Conservation (phyloP, 2,113 vertebrate genomes). For the Pelodiscus sinensis region DNA sequence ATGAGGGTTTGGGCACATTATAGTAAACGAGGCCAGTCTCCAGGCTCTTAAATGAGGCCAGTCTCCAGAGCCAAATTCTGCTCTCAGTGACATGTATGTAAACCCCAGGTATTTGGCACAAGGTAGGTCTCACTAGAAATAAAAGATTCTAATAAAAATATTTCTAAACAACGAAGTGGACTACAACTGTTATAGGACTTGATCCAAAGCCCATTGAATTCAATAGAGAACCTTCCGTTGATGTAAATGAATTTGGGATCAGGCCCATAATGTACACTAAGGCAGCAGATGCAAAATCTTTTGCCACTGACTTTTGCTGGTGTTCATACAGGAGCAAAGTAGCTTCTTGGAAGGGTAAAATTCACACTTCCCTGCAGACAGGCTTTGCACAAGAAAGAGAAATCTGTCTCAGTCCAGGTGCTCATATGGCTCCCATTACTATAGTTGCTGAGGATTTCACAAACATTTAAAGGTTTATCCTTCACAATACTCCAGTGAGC, state of each 20-base stretch:
- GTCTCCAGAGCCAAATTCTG: constrained; percentile 52
- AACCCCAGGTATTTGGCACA: constrained; percentile 63
- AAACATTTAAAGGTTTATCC: not conserved
- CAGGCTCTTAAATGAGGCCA: constrained; percentile 20
- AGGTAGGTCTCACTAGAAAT: not conserved
- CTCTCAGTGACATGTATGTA: constrained; percentile 62
- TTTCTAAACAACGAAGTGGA: not conserved
- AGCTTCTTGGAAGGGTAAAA: constrained; percentile 43
- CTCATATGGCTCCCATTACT: not conserved
- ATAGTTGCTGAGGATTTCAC: not conserved
- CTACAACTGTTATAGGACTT: not conserved
- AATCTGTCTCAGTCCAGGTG: not conserved
- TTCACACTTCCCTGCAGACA: constrained; percentile 27
- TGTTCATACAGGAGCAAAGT: constrained; percentile 68
- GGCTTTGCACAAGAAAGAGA: constrained; percentile 8
- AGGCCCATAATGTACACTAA: not conserved
- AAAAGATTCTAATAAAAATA: constrained; percentile 48
- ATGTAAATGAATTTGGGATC: constrained; percentile 65
- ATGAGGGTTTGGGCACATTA: not conserved
- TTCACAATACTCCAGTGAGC: not conserved
- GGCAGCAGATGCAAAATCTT: constrained; percentile 64
- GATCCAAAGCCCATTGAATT: not conserved
- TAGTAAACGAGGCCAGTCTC: constrained; percentile 52
- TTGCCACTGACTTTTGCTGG: constrained; percentile 68
- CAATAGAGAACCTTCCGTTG: not conserved